Base-by-base conservation (phyloP, 2,113 vertebrate genomes). In the Paracyprichromis sp. region DNA sequence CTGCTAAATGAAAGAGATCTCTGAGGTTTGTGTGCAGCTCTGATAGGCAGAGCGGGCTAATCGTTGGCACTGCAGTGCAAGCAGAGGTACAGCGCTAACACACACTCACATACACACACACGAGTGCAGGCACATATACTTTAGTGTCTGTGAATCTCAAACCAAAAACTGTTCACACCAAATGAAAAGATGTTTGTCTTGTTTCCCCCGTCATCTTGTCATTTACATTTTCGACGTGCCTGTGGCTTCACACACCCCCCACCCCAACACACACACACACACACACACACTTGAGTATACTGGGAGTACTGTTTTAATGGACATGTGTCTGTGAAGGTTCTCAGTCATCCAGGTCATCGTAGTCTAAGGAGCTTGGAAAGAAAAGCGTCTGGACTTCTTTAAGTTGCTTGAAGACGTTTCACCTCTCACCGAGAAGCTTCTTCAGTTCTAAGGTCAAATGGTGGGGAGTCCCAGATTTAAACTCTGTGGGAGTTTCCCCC, bases 1-100 rank as follows among this genome's bases (percentile, higher is more conserved):
- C 85, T 85, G 38, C 50, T 43, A 63, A 92, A 93, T 95, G 91
- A 95, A 95, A 93, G 91, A 85, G 76, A 93, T 88, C 94, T 95
- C 88, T 96, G 90, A 95, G 76, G 86, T 80, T 54, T 79, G 19
- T 13, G 16, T 26, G 36, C 79, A 66, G 88, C 83, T 43, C 80
- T 26, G 36, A 71, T 24, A 71, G 36, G 38, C 36, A 71, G n/a
- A 24, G 53, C 2, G 2, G 8, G 36, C 36, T 6, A 24, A 71
- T 71, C 36, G 6, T 24, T 69, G 63, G 63, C 63, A 66, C 61
- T 38, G 61, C 34, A 69, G 63, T 40, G 63, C 0, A 38, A 69
- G 34, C 61, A 69, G 34, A 5, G 19, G n/a, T 5, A 8, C 1
- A 69, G 36, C 7, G 4, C 63, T 69, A 13, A 69, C 63, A 69